These are phyloP conservation scores for Catostomus latipinnis DNA, from an alignment of 2,797 vertebrate species.

Conservation along the genomic window DNA sequence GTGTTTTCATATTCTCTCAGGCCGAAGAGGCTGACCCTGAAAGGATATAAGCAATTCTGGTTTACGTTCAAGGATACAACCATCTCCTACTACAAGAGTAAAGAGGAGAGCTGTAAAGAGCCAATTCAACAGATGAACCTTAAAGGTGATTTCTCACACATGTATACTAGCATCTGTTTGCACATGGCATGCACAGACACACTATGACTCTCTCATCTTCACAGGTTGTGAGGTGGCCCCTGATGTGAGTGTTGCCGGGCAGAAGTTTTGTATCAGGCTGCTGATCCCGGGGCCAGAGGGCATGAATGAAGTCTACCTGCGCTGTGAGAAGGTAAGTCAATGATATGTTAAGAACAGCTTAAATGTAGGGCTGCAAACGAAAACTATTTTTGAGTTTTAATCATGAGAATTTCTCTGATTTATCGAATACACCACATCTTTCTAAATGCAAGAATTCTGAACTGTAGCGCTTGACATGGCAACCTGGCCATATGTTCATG, in stretches of 20 bases:
- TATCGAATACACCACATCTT: too few relatives aligned
- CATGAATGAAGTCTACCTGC: constrained; percentile 81
- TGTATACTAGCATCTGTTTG: neutral
- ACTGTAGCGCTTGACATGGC: too few relatives aligned
- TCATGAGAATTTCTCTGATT: too few relatives aligned
- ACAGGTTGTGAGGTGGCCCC: constrained; percentile 82
- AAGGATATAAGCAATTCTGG: constrained; percentile 84
- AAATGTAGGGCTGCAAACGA: too few relatives aligned
- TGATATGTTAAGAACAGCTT: too few relatives aligned
- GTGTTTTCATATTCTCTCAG: constrained; percentile 58
- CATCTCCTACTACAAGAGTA: constrained; percentile 81
- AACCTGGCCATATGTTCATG: too few relatives aligned
- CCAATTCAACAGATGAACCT: constrained; percentile 78
- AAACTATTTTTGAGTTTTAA: too few relatives aligned
- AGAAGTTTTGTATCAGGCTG: constrained; percentile 82
- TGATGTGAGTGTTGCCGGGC: constrained; percentile 77
- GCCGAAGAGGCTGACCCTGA: constrained; percentile 81
- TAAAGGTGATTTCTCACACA: constrained; percentile 66
- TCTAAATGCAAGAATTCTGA: too few relatives aligned
- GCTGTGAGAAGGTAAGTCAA: constrained; percentile 76
- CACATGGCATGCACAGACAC: neutral
- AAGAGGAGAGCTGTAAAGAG: constrained; percentile 77
- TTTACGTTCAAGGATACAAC: constrained; percentile 81
- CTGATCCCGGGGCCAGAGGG: constrained; percentile 80
- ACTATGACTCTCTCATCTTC: constrained; percentile 1